These are phyloP conservation scores for Formicarius rufipectus DNA, from an alignment of 2,113 vertebrate species.

Conservation along the genomic window DNA sequence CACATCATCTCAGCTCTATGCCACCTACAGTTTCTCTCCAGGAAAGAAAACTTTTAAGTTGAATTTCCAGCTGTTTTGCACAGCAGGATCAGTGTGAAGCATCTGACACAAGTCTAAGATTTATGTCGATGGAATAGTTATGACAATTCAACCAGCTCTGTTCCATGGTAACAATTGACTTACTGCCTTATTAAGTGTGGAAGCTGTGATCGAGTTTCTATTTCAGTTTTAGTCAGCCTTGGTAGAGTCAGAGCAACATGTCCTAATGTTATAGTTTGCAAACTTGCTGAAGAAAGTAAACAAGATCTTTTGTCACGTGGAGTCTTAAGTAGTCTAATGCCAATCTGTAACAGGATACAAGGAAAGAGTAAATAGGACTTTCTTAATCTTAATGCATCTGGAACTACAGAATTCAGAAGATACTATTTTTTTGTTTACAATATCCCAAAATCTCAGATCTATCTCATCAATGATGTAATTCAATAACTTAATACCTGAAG, in stretches of 20 bases:
- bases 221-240: neutral
- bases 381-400: neutral
- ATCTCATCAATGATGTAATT: neutral
- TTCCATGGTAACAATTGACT: neutral
- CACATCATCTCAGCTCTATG: neutral
- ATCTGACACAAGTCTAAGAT: conserved; percentile 17
- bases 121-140: neutral
- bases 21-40: neutral
- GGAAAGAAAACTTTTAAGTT: neutral
- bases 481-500: neutral
- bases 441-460: neutral
- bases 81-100: neutral
- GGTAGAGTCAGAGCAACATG: neutral
- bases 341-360: neutral
- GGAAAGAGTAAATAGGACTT: neutral
- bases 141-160: neutral
- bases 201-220: conserved; percentile 29
- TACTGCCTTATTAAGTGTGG: conserved; percentile 50
- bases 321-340: neutral
- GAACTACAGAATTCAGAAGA: neutral
- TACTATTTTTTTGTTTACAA: neutral
- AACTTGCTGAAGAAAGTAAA: neutral
- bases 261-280: neutral
- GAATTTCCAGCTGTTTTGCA: conserved; percentile 36
- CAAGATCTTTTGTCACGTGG: neutral